Percentiles rank a stretch among this genome's conserved stretches.
Conservation (phyloP, 1,140 invertebrate genomes). For the Drosophila albomicans region DNA sequence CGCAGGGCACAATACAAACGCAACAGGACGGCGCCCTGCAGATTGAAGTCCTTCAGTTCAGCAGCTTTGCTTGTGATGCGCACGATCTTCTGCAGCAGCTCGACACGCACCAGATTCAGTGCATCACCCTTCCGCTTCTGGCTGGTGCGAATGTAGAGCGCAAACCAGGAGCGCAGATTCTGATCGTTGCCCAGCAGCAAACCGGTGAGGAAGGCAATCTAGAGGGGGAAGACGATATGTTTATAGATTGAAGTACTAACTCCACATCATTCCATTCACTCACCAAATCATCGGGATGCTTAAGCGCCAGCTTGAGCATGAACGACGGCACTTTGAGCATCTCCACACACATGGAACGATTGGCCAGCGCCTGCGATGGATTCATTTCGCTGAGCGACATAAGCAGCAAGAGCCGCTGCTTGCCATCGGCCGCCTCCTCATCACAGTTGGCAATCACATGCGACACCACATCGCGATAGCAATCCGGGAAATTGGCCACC, state of each 20-base stretch:
- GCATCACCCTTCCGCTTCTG: slow-evolving; percentile 94
- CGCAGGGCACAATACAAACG: slow-evolving; percentile 96
- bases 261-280: slow-evolving; percentile 7
- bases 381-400: slow-evolving; percentile 95
- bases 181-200: slow-evolving; percentile 96
- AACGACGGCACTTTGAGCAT: slow-evolving; percentile 93
- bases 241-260: background rate
- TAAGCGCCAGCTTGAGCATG: slow-evolving; percentile 81
- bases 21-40: slow-evolving; percentile 92
- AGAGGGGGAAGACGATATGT: slow-evolving; percentile 24
- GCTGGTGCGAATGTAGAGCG: slow-evolving; percentile 94
- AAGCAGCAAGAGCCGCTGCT: slow-evolving; percentile 90
- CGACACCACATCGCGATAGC: slow-evolving; percentile 95
- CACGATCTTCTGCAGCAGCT: slow-evolving; percentile 90
- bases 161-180: slow-evolving; percentile 95
- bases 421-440: slow-evolving; percentile 93
- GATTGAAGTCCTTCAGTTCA: slow-evolving; percentile 87
- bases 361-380: slow-evolving; percentile 92
- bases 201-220: slow-evolving; percentile 95
- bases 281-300: slow-evolving; percentile 81
- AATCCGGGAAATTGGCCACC: slow-evolving; percentile 96
- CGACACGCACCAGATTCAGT: slow-evolving; percentile 90
- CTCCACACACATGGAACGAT: slow-evolving; percentile 94
- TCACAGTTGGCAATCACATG: slow-evolving; percentile 95
- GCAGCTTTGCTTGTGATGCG: slow-evolving; percentile 86